These are phyloP conservation scores for Atta colombica DNA, from an alignment of 1,140 invertebrate genomes.

Conservation along the genomic window DNA sequence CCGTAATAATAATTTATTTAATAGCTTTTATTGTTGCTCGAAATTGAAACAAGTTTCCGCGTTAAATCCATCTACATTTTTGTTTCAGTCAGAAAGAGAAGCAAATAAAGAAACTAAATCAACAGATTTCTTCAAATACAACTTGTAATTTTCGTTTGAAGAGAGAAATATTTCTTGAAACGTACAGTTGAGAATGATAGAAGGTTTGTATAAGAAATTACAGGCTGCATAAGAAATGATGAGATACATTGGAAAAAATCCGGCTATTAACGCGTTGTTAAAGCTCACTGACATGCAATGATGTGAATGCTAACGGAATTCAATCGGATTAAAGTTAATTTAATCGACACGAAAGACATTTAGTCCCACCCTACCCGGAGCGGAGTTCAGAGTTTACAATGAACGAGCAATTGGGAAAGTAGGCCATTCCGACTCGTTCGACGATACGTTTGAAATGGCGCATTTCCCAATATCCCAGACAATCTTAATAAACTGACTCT, in stretches of 20 bases:
- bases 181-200: background rate
- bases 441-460: slow-evolving; percentile 47
- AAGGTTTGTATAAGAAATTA: background rate
- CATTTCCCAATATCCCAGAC: slow-evolving; percentile 49
- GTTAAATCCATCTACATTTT: slow-evolving; percentile 57
- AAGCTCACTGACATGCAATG: slow-evolving; percentile 27
- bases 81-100: slow-evolving; percentile 8
- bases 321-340: slow-evolving; percentile 65
- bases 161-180: background rate
- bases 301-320: slow-evolving; percentile 43
- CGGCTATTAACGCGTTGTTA: background rate
- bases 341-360: slow-evolving; percentile 56
- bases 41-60: slow-evolving; percentile 68
- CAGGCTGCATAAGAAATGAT: too few relatives aligned
- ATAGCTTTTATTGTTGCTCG: slow-evolving; percentile 50
- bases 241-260: background rate
- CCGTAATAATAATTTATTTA: background rate
- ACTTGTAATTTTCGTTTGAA: background rate
- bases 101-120: slow-evolving; percentile 6
- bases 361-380: slow-evolving; percentile 11
- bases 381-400: slow-evolving; percentile 53
- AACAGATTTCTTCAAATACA: slow-evolving; percentile 33
- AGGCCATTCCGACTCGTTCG: slow-evolving; percentile 59
- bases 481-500: background rate
- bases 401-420: slow-evolving; percentile 71